phyloP scores from a whole-genome alignment of 1,140 invertebrate species.

The Tachypleus tridentatus region DNA sequence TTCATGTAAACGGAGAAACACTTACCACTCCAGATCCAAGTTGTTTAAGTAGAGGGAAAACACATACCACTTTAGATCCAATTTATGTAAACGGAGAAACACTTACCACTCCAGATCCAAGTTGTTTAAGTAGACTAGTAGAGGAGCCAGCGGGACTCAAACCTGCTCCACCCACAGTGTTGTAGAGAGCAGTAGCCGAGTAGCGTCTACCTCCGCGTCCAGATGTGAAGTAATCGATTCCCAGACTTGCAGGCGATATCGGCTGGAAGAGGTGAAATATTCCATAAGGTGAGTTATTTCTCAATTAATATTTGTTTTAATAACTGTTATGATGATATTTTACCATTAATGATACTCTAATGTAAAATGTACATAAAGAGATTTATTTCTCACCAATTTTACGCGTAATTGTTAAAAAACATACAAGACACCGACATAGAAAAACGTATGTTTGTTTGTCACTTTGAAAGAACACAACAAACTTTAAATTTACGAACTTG shows the following conservation, averaged over 20 bases:
- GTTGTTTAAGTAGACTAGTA: constrained; percentile 28
- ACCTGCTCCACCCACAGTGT: constrained; percentile 11
- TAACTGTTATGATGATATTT: background rate
- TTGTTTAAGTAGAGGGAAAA: too few species aligned
- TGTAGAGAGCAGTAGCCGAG: constrained; percentile 23
- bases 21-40: constrained; percentile 31
- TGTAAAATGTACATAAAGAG: background rate
- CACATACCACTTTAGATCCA: too few species aligned
- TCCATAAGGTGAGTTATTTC: background rate
- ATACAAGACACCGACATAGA: background rate
- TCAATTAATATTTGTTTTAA: background rate
- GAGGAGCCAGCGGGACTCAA: constrained; percentile 14
- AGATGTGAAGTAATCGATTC: constrained; percentile 24
- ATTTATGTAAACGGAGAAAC: background rate
- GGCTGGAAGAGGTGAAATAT: constrained; percentile 8
- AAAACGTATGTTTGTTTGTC: constrained; percentile 3
- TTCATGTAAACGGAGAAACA: background rate
- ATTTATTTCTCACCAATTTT: background rate
- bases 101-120: constrained; percentile 31
- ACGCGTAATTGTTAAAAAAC: background rate
- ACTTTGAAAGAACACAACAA: too few species aligned
- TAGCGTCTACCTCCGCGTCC: constrained; percentile 21
- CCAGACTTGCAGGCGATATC: constrained; percentile 12
- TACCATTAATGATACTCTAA: background rate
- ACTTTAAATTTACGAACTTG: too few species aligned